These are phyloP conservation scores for Pyrgilauda ruficollis DNA, from an alignment of 2,113 vertebrate genomes.

Conservation along the genomic window DNA sequence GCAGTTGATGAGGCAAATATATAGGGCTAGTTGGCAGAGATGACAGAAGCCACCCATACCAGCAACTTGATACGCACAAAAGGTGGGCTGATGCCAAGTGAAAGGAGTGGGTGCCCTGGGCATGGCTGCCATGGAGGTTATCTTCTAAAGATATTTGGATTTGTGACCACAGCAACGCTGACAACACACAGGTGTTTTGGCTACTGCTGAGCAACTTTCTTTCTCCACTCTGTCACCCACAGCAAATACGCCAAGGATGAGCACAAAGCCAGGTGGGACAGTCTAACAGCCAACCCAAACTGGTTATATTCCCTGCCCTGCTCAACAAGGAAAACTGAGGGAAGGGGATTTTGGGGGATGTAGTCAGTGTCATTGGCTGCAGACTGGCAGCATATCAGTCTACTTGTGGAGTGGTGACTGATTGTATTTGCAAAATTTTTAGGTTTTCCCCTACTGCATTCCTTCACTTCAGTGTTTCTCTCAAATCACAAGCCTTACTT, in stretches of 20 bases:
- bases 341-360: background rate
- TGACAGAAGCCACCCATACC: background rate
- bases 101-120: background rate
- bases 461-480: background rate
- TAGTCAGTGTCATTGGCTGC: background rate
- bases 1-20: background rate
- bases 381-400: background rate
- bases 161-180: background rate
- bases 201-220: background rate
- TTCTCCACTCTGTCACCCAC: background rate
- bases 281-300: background rate
- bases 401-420: background rate
- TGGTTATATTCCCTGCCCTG: background rate
- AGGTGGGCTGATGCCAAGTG: background rate
- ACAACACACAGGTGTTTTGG: background rate
- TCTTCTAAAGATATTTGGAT: background rate
- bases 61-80: fast-evolving
- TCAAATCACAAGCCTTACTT: fast-evolving
- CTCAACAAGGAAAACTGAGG: background rate
- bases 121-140: background rate
- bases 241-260: background rate
- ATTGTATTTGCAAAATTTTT: background rate
- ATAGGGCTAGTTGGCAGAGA: background rate
- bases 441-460: background rate
- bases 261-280: background rate